These are phyloP conservation scores for Pseudopleuronectes americanus DNA, from an alignment of 2,797 vertebrate species.

Conservation along the genomic window DNA sequence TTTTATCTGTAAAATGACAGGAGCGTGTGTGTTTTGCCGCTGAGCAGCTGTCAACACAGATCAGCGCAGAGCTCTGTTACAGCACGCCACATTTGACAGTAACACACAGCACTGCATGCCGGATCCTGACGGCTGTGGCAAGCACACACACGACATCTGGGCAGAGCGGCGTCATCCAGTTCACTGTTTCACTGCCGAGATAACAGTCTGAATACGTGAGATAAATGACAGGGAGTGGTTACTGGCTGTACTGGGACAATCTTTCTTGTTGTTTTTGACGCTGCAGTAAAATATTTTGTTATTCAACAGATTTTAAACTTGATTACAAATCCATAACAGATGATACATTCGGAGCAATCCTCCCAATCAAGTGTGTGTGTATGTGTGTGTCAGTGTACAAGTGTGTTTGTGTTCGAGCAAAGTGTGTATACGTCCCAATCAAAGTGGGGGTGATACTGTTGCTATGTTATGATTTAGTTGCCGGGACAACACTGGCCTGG, in stretches of 20 bases:
- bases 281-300: neutral
- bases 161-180: constrained; percentile 5
- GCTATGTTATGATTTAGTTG: constrained; percentile 56
- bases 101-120: constrained; percentile 27
- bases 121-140: constrained; percentile 23
- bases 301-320: constrained; percentile 26
- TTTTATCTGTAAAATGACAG: constrained; percentile 35
- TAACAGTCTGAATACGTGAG: constrained; percentile 3
- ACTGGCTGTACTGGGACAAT: neutral
- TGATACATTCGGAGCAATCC: constrained; percentile 17
- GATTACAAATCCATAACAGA: constrained; percentile 41
- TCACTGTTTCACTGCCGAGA: constrained; percentile 11
- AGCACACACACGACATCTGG: constrained; percentile 25
- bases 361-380: neutral
- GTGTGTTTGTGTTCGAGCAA: neutral
- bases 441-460: constrained; percentile 41
- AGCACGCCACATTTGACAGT: constrained; percentile 39
- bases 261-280: constrained; percentile 6
- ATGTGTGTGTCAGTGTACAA: neutral
- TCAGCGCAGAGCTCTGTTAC: constrained; percentile 38
- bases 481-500: constrained; percentile 26
- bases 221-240: neutral
- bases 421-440: constrained; percentile 23
- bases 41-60: constrained; percentile 51
- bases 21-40: constrained; percentile 34